Percentiles rank a stretch among this genome's conserved stretches.
Conservation (phyloP, 2,113 vertebrate species). For the Mustela lutreola region DNA sequence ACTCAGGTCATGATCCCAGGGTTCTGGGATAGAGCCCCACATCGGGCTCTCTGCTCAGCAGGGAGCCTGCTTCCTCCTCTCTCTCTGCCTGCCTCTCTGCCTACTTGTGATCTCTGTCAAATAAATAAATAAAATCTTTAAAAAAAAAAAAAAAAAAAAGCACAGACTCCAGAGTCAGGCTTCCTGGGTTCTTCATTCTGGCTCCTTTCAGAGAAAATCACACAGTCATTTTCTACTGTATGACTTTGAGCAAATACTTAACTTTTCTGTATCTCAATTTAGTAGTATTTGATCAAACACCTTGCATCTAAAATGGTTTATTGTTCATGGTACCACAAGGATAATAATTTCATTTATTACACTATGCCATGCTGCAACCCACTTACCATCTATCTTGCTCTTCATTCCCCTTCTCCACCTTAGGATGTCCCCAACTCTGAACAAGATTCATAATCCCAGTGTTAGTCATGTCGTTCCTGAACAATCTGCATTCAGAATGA, state of each 20-base stretch:
- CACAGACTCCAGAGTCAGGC: background rate
- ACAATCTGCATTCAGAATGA: background rate
- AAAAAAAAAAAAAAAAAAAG: background rate
- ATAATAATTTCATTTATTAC: background rate
- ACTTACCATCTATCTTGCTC: background rate
- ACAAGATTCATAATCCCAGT: background rate
- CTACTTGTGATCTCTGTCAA: too few relatives aligned
- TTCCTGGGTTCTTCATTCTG: background rate
- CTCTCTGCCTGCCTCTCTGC: too few relatives aligned
- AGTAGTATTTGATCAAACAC: background rate
- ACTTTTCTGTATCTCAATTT: background rate
- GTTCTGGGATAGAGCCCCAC: too few relatives aligned
- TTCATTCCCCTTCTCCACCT: background rate
- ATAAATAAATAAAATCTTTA: too few relatives aligned
- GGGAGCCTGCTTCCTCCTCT: too few relatives aligned
- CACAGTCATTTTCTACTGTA: background rate
- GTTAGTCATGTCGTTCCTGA: background rate
- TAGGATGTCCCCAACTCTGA: background rate
- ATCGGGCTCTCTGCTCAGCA: too few relatives aligned
- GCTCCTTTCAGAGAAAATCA: background rate
- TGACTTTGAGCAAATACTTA: background rate
- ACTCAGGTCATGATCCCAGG: too few relatives aligned
- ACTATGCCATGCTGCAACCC: background rate
- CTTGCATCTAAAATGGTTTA: background rate
- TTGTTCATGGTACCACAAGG: background rate